Conservation (phyloP, 2,113 vertebrate species). For the Neomonachus schauinslandi region DNA sequence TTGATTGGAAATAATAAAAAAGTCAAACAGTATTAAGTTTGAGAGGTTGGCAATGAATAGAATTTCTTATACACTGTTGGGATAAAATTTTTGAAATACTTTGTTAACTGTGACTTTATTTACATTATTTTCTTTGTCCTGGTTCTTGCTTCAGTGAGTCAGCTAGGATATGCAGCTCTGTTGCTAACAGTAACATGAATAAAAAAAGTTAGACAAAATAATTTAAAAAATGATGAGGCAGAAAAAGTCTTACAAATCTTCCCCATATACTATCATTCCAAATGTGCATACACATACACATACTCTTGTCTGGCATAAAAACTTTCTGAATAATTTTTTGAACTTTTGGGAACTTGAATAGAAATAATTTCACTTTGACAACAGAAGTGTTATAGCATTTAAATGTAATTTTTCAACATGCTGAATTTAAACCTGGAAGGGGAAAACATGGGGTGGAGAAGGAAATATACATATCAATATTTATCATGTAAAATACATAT, state of each 20-base stretch:
- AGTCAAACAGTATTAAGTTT: neutral
- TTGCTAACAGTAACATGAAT: neutral
- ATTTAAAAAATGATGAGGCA: neutral
- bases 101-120: neutral
- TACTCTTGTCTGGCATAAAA: neutral
- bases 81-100: neutral
- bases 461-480: neutral
- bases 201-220: neutral
- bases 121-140: neutral
- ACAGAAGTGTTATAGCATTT: neutral
- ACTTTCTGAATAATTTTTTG: neutral
- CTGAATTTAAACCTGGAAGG: neutral
- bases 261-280: neutral
- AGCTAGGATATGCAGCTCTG: neutral
- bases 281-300: neutral
- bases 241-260: neutral
- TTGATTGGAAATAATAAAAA: neutral
- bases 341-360: neutral
- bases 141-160: neutral
- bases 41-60: neutral
- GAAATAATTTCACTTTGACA: neutral
- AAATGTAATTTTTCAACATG: neutral
- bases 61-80: neutral
- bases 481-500: neutral
- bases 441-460: neutral